Evolutionary conservation across 2,797 vertebrate genomes (phyloP).

Genomic region (Merluccius polli): DNA sequence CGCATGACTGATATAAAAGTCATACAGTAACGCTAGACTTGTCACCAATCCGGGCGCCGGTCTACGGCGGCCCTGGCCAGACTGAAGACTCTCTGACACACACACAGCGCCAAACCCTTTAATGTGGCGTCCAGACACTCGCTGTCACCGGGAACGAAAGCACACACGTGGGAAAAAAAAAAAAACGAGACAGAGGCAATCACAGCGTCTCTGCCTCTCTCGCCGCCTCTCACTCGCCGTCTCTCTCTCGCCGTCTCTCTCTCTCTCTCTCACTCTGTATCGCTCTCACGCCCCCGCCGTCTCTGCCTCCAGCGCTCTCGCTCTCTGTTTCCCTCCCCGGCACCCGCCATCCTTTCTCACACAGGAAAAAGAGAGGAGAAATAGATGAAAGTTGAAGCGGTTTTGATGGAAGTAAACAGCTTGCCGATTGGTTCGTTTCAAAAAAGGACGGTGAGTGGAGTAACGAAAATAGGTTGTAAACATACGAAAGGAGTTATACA

Average conservation of each 20-base stretch:
- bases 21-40: not conserved
- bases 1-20: not conserved
- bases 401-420: not conserved
- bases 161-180: not conserved
- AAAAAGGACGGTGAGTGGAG: too few relatives aligned
- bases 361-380: not conserved
- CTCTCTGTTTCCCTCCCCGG: slow-evolving; percentile 6
- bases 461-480: too few relatives aligned
- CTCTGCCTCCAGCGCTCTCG: slow-evolving; percentile 5
- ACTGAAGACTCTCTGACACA: not conserved
- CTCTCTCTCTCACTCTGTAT: not conserved
- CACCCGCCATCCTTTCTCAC: not conserved
- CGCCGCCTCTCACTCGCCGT: not conserved
- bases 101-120: not conserved
- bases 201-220: not conserved
- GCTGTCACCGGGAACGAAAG: not conserved
- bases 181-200: not conserved
- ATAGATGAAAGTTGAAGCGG: not conserved
- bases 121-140: not conserved
- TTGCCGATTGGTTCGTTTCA: not conserved
- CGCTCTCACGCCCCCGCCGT: not conserved
- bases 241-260: not conserved
- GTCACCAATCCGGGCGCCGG: not conserved
- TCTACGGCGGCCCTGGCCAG: not conserved
- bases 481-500: too few relatives aligned